These are phyloP conservation scores for Nyctibius grandis DNA, from an alignment of 2,797 vertebrate genomes.

Conservation along the genomic window DNA sequence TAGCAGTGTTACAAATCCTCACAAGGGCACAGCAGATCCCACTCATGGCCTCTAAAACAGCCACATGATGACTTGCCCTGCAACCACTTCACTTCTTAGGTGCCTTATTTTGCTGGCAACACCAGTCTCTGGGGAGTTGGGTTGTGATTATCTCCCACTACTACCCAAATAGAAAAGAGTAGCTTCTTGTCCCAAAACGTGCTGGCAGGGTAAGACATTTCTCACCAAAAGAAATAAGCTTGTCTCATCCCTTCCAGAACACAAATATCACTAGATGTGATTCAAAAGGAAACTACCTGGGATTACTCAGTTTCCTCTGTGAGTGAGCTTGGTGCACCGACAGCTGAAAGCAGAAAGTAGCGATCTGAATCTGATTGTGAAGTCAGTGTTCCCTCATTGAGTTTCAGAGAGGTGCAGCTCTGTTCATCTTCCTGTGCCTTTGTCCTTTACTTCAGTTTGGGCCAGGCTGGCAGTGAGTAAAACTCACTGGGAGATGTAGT, in stretches of 20 bases:
- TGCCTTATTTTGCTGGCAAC: not conserved
- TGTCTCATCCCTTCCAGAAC: not conserved
- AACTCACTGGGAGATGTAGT: not conserved
- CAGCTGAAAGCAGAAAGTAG: not conserved
- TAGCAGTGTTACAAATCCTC: not conserved
- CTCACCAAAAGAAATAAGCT: not conserved
- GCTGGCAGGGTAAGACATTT: not conserved
- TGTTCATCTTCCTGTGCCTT: not conserved
- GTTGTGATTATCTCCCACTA: not conserved
- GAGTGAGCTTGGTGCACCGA: not conserved
- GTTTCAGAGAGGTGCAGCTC: not conserved
- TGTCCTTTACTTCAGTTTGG: not conserved
- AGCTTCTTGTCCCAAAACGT: not conserved
- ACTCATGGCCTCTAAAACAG: not conserved
- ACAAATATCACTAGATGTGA: not conserved
- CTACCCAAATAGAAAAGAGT: not conserved
- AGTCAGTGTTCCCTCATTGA: not conserved
- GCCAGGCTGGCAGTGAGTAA: not conserved
- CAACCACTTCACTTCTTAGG: not conserved
- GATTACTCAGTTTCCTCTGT: conserved; percentile 47
- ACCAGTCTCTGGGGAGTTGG: not conserved
- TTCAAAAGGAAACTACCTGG: conserved; percentile 49
- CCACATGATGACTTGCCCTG: not conserved
- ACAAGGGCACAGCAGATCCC: not conserved
- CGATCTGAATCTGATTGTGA: not conserved